Percentiles rank a stretch among this genome's conserved stretches.
phyloP scores from a whole-genome alignment of 2,888 invertebrate species.

The Xanthorhoe designata region DNA sequence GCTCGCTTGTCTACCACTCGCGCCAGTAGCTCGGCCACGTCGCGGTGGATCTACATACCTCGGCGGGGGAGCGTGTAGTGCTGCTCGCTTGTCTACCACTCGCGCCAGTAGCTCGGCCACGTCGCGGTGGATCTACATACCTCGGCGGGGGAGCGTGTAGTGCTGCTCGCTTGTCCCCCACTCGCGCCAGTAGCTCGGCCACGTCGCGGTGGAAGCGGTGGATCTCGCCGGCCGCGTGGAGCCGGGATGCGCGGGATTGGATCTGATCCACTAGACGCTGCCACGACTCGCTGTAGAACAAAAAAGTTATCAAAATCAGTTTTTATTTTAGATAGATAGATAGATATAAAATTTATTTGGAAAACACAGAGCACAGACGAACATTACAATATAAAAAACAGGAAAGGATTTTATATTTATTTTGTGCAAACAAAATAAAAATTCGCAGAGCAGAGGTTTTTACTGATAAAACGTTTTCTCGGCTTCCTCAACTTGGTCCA shows the following conservation, averaged over 20 bases:
- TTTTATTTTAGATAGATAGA: too few relatives aligned
- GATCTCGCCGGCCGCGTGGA: slow-evolving; percentile 98
- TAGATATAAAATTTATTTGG: too few relatives aligned
- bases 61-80: slow-evolving; percentile 78
- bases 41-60: not conserved
- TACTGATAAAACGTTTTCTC: too few relatives aligned
- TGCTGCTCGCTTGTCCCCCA: slow-evolving; percentile 94
- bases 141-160: slow-evolving; percentile 87
- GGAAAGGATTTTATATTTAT: too few relatives aligned
- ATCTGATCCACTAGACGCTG: slow-evolving; percentile 94
- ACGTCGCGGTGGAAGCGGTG: slow-evolving; percentile 99
- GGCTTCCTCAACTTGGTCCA: too few relatives aligned
- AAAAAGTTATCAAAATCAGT: not conserved
- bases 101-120: not conserved
- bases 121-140: too few relatives aligned
- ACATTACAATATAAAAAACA: too few relatives aligned
- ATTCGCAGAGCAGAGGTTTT: too few relatives aligned
- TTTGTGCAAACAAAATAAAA: too few relatives aligned
- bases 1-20: not conserved
- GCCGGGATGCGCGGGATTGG: slow-evolving; percentile 92
- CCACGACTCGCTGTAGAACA: slow-evolving; percentile 89
- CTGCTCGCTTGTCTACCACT: not conserved
- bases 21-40: not conserved
- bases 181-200: slow-evolving; percentile 94
- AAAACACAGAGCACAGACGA: too few relatives aligned